These are phyloP conservation scores for Ailuropoda melanoleuca DNA, from an alignment of 2,113 vertebrate species.

Conservation along the genomic window DNA sequence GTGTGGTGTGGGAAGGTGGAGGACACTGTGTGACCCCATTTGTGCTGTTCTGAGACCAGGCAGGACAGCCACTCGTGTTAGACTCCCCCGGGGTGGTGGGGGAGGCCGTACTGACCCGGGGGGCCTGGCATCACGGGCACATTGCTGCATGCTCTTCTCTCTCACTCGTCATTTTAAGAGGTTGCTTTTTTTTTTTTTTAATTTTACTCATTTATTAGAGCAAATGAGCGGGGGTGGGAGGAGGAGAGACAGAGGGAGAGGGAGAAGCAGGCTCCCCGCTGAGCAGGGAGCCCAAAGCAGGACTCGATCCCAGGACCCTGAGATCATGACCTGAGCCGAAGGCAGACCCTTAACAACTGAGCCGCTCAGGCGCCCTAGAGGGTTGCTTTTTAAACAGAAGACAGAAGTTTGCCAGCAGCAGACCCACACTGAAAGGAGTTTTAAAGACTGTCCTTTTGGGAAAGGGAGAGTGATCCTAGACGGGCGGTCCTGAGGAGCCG, in stretches of 20 bases:
- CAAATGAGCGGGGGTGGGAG: no score
- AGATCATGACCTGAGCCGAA: no score
- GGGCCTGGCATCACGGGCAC: background rate
- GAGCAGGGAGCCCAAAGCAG: no score
- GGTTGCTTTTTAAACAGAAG: background rate
- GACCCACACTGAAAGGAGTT: background rate
- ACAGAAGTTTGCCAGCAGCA: background rate
- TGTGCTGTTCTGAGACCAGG: background rate
- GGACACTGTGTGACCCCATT: background rate
- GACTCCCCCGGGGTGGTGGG: background rate
- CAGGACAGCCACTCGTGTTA: background rate
- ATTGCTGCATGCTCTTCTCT: fast-evolving
- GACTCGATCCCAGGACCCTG: no score
- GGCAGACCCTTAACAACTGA: no score
- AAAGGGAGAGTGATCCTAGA: background rate
- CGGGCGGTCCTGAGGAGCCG: fast-evolving
- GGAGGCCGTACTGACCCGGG: no score
- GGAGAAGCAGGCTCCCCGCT: no score
- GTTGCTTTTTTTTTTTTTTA: background rate
- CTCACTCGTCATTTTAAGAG: background rate
- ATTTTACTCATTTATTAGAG: no score
- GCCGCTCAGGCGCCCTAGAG: no score
- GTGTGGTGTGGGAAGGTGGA: background rate
- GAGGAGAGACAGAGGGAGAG: no score
- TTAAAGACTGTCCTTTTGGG: background rate